Base-by-base conservation (phyloP, 1,140 invertebrate genomes). In the Idris sp. region DNA sequence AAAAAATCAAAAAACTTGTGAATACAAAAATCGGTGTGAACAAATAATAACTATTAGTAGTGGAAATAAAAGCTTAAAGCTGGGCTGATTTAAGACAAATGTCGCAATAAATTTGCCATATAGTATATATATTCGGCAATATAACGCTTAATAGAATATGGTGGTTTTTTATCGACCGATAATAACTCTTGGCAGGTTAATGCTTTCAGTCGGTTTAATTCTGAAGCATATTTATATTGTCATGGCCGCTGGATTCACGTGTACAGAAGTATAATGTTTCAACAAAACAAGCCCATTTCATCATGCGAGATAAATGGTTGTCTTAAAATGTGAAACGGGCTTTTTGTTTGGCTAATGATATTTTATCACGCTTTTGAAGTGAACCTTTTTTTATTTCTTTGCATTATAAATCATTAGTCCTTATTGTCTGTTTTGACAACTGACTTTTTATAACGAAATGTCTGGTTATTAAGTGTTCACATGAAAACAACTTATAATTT, bases 111-210 rank as follows among this genome's bases (percentile, higher is more conserved):
- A 56, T 56, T 43, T 25, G 0, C 4, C n/a, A n/a, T n/a, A n/a
- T n/a, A n/a, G n/a, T n/a, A n/a, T 26, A 25, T 8, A 44, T 33
- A 9, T 10, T 14, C 10, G 25, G 40, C 48, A 48, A 59, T 59
- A 15, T 44, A 25, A 1, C 16, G 11, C 25, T 44, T 43, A 44
- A 58, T 58, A 58, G 53, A 58, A 43, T 43, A 58, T 33, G 18
- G 11, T 43, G 9, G 26, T 35, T 35, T 44, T 8, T 19, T 8
- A 16, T 14, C 16, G 10, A 33, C 16, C 9, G 53, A 33, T 58
- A 58, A 58, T 56, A 31, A 56, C 30, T 56, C 19, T 58, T 4
- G 10, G n/a, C 9, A n/a, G 8, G 9, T 11, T 58, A 44, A 28
- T 43, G 28, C 9, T 44, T 31, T 16, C 9, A 33, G 26, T 58